Evolutionary conservation across 2,888 invertebrate genomes (phyloP).

Genomic region (Callimorpha dominula): DNA sequence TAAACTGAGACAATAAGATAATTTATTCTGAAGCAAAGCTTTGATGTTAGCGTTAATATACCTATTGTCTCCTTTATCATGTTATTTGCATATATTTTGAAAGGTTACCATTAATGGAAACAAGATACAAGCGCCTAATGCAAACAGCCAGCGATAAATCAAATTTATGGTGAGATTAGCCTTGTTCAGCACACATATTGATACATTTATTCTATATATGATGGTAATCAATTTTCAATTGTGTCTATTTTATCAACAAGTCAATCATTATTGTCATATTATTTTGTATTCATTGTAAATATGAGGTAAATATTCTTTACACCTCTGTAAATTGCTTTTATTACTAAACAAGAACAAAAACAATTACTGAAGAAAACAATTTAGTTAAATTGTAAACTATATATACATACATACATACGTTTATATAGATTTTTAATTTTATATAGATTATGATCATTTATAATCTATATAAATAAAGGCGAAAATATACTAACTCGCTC

Average conservation of each 20-base stretch:
- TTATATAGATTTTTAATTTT: too few species aligned
- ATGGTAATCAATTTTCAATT: slow-evolving; percentile 3
- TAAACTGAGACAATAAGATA: slow-evolving; percentile 1
- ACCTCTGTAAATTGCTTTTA: too few species aligned
- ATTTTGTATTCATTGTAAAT: too few species aligned
- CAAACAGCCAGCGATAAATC: slow-evolving; percentile 44
- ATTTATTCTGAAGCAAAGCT: slow-evolving; percentile 13
- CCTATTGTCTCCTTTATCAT: slow-evolving; percentile 47
- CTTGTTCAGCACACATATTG: slow-evolving; percentile 12
- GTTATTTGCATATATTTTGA: slow-evolving; percentile 48
- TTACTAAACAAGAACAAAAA: too few species aligned
- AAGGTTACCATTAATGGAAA: slow-evolving; percentile 42
- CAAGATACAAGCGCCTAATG: slow-evolving; percentile 32
- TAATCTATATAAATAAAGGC: too few species aligned
- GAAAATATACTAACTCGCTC: too few species aligned
- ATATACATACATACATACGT: too few species aligned
- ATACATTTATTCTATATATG: slow-evolving; percentile 5
- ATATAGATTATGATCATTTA: too few species aligned
- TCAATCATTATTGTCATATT: too few species aligned
- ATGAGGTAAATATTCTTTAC: too few species aligned
- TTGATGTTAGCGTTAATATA: slow-evolving; percentile 30
- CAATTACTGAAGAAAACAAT: too few species aligned
- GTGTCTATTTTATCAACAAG: background rate
- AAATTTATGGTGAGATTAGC: slow-evolving; percentile 39
- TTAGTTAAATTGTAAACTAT: too few species aligned